These are phyloP conservation scores for Semnornis frantzii DNA, from an alignment of 2,113 vertebrate genomes.

Conservation along the genomic window DNA sequence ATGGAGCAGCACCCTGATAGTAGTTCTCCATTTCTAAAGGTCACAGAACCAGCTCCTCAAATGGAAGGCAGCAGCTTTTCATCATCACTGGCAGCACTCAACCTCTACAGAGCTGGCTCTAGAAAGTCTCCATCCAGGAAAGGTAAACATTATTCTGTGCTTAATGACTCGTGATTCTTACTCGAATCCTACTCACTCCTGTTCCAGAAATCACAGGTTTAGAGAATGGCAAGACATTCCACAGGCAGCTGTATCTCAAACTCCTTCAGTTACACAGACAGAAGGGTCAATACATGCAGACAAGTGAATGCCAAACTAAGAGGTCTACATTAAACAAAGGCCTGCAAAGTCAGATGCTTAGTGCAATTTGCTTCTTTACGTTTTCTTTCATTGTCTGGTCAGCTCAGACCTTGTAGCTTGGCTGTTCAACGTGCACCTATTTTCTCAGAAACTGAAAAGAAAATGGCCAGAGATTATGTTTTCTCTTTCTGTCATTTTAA, in stretches of 20 bases:
- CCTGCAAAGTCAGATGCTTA: not conserved
- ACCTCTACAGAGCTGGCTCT: not conserved
- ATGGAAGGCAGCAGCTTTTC: not conserved
- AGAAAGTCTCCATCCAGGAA: not conserved
- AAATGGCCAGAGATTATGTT: not conserved
- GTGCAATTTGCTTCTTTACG: not conserved
- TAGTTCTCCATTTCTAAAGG: not conserved
- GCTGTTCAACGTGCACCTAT: not conserved
- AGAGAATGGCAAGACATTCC: not conserved
- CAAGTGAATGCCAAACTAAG: not conserved
- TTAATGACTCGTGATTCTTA: not conserved
- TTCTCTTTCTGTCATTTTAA: not conserved
- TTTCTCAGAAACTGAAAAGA: not conserved
- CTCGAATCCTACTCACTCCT: not conserved
- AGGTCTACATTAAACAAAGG: not conserved
- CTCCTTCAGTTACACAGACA: not conserved
- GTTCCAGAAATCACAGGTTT: not conserved
- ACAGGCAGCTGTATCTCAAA: not conserved
- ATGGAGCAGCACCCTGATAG: not conserved
- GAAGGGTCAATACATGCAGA: not conserved
- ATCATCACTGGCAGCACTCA: not conserved
- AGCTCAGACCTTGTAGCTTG: not conserved
- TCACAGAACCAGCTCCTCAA: not conserved
- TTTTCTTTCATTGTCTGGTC: not conserved
- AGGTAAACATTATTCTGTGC: not conserved